Conservation (phyloP, 92 coral and sea anemone genomes). For the Nematostella vectensis region DNA sequence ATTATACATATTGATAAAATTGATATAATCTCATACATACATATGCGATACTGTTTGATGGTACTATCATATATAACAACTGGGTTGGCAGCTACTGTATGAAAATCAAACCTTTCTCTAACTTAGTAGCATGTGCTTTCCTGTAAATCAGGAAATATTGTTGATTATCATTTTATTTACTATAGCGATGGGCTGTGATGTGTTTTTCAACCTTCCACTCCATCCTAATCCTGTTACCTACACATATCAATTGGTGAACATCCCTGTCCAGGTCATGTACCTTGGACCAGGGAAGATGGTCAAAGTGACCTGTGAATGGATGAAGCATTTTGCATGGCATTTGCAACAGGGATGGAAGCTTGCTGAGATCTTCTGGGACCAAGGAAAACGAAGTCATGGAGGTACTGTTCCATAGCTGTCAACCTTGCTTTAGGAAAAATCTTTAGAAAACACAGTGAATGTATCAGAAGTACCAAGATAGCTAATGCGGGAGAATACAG, state of each 20-base stretch:
- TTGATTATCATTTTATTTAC: not conserved
- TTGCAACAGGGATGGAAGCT: constrained; percentile 88
- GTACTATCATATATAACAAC: no score
- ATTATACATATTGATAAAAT: no score
- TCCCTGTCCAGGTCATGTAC: constrained; percentile 86
- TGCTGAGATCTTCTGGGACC: constrained; percentile 95
- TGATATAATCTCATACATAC: no score
- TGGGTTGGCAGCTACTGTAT: no score
- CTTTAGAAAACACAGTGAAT: no score
- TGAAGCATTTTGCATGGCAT: constrained; percentile 69
- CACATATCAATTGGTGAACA: constrained; percentile 82
- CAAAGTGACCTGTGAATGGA: constrained; percentile 96
- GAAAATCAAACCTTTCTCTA: no score
- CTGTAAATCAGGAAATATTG: no score
- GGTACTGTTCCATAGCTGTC: constrained; percentile 34
- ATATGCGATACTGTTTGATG: no score
- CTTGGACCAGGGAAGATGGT: constrained; percentile 93
- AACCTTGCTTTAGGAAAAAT: no score
- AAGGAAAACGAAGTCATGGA: constrained; percentile 91
- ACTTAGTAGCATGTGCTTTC: no score
- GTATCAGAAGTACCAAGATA: no score
- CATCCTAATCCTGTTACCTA: constrained; percentile 77
- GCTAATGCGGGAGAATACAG: no score
- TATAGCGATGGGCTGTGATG: constrained; percentile 86
- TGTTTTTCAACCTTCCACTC: constrained; percentile 83